These are phyloP conservation scores for Oncopeltus fasciatus DNA, from an alignment of 1,140 invertebrate genomes.

Conservation along the genomic window DNA sequence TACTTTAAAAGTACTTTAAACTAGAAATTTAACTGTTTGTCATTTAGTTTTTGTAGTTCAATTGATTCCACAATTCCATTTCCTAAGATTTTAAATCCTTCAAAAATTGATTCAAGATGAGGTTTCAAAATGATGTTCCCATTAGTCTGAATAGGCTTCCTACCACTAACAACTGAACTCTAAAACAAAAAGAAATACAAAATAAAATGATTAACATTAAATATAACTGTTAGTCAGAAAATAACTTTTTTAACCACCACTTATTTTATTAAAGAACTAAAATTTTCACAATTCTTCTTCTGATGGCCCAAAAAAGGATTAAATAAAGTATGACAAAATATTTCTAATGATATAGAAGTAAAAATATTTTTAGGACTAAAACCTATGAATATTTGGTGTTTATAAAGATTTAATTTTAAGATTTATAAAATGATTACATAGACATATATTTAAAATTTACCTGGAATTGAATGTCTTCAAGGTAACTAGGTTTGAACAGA, in stretches of 20 bases:
- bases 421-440: neutral
- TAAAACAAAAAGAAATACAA: neutral
- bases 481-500: constrained; percentile 57
- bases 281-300: neutral
- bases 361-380: neutral
- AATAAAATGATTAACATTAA: neutral
- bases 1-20: no score
- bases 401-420: neutral
- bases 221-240: neutral
- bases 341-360: neutral
- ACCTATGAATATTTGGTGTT: neutral
- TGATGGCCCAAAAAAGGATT: neutral
- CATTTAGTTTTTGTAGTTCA: no score
- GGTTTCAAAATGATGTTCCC: neutral
- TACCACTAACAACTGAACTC: neutral
- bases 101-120: constrained; percentile 23
- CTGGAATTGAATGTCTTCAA: constrained; percentile 52
- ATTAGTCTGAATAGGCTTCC: neutral
- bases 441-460: constrained; percentile 30
- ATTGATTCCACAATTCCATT: constrained; percentile 18
- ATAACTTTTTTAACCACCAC: neutral
- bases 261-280: neutral
- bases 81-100: constrained; percentile 24
- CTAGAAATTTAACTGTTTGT: no score
- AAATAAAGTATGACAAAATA: neutral